Percentiles rank a stretch among this genome's conserved stretches.
These are phyloP conservation scores for Cephus rjabovi DNA, from an alignment of 2,888 invertebrate genomes.

Conservation along the genomic window DNA sequence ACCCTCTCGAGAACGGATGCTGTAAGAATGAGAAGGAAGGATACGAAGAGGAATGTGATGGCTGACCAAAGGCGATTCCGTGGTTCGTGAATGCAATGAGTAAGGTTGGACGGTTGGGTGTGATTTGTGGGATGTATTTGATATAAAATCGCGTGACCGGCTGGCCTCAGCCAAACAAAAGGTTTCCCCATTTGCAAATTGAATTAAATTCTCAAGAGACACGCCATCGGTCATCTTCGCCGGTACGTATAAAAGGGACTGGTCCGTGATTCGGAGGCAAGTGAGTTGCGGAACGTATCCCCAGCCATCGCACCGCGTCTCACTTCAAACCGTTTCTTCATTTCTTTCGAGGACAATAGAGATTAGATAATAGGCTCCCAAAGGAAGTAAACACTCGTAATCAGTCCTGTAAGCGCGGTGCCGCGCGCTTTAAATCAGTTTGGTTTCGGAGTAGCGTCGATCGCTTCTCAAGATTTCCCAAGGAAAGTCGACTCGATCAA, in stretches of 20 bases:
- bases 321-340: slow-evolving; percentile 52
- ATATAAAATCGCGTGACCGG: slow-evolving; percentile 60
- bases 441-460: background rate
- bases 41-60: background rate
- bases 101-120: background rate
- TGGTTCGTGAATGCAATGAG: background rate
- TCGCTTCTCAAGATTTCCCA: background rate
- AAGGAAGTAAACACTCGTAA: slow-evolving; percentile 1
- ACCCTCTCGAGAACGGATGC: background rate
- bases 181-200: slow-evolving; percentile 64
- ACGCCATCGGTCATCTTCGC: slow-evolving; percentile 56
- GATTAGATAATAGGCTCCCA: background rate
- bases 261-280: slow-evolving; percentile 39
- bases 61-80: background rate
- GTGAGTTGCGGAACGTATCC: slow-evolving; percentile 63
- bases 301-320: slow-evolving; percentile 59
- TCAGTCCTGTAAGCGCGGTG: slow-evolving; percentile 7
- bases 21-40: background rate
- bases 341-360: slow-evolving; percentile 10
- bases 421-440: slow-evolving; percentile 14
- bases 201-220: slow-evolving; percentile 62
- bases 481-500: background rate
- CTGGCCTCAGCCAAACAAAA: slow-evolving; percentile 60
- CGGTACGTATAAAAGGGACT: slow-evolving; percentile 24
- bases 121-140: slow-evolving; percentile 20